These are phyloP conservation scores for Trichechus manatus DNA, from an alignment of 2,113 vertebrate genomes.

Conservation along the genomic window DNA sequence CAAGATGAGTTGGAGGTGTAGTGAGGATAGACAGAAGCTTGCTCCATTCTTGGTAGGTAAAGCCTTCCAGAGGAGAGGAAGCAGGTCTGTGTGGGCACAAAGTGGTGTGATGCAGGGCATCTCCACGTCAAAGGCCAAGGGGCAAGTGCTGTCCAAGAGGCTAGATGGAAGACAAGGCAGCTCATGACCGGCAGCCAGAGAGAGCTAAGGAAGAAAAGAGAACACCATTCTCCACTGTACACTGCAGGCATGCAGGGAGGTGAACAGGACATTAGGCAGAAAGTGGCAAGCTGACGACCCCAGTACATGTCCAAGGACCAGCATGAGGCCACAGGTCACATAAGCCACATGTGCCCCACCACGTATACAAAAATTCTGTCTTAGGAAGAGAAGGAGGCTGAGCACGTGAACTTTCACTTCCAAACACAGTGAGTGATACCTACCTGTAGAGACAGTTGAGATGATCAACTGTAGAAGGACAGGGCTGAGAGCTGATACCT, in stretches of 20 bases:
- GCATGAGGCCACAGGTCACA: rapidly evolving
- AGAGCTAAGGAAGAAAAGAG: not conserved
- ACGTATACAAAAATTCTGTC: rapidly evolving
- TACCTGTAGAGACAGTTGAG: not conserved
- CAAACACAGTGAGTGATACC: rapidly evolving
- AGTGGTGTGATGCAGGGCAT: not conserved
- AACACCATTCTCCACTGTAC: not conserved
- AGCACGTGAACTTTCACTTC: too few species aligned
- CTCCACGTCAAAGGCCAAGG: not conserved
- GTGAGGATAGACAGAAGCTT: not conserved
- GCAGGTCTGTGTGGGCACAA: not conserved
- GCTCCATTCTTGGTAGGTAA: not conserved
- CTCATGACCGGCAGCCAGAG: rapidly evolving
- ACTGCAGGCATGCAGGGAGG: not conserved
- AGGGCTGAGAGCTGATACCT: not conserved
- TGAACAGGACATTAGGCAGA: not conserved
- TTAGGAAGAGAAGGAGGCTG: not conserved
- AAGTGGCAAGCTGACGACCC: not conserved
- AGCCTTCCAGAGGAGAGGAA: not conserved
- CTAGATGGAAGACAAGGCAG: not conserved
- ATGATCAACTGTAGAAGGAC: too few species aligned
- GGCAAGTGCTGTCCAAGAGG: not conserved
- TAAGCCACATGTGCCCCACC: rapidly evolving
- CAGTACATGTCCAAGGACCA: not conserved
- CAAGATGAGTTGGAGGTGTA: not conserved